These are phyloP conservation scores for Chloebia gouldiae DNA, from an alignment of 2,113 vertebrate species.

Conservation along the genomic window DNA sequence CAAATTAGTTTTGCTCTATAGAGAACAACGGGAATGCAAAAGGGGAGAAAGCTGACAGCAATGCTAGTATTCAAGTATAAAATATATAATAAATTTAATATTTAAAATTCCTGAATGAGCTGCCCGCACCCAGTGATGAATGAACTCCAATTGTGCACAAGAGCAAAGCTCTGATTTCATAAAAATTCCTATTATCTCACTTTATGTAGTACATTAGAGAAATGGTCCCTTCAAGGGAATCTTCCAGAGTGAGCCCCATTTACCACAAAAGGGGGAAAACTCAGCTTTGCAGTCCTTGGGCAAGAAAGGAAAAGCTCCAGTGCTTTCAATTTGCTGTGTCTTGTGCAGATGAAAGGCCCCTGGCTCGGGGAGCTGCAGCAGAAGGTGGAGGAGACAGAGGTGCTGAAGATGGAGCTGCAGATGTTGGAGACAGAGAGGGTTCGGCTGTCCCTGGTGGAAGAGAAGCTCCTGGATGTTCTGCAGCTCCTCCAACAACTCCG, in stretches of 20 bases:
- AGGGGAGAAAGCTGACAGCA: not conserved
- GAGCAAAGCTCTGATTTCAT: not conserved
- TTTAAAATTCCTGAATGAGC: not conserved
- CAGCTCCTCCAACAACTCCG: conserved; percentile 88
- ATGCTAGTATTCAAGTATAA: not conserved
- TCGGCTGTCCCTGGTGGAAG: conserved; percentile 88
- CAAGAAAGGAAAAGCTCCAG: not conserved
- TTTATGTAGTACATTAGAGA: not conserved
- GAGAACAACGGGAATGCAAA: not conserved
- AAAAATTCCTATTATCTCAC: not conserved
- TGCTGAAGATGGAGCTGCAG: conserved; percentile 88
- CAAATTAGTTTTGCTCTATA: not conserved
- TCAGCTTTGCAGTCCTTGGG: not conserved
- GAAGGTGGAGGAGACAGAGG: conserved; percentile 80
- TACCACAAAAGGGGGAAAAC: not conserved
- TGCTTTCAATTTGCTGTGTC: not conserved
- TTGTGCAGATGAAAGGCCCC: conserved; percentile 77
- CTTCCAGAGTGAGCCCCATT: not conserved
- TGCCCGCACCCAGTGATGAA: not conserved
- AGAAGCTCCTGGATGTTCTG: conserved; percentile 89
- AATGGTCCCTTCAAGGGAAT: not conserved
- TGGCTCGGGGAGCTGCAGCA: conserved; percentile 81
- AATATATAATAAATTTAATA: not conserved
- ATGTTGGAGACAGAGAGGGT: conserved; percentile 91
- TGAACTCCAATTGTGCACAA: not conserved